phyloP scores from a whole-genome alignment of 2,113 vertebrate genomes.

The Thamnophis sirtalis region DNA sequence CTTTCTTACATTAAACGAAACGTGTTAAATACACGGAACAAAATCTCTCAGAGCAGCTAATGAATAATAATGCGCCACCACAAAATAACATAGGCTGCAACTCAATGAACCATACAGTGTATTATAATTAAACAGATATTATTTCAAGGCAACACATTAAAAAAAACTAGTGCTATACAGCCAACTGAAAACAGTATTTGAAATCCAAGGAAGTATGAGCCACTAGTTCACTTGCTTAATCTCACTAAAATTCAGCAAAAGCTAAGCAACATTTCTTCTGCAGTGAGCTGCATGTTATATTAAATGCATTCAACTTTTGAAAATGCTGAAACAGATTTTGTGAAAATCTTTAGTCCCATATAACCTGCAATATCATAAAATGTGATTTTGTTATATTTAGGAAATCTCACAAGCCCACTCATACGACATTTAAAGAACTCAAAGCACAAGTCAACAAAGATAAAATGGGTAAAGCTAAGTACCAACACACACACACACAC shows the following conservation, averaged over 20 bases:
- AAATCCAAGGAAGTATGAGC: not conserved
- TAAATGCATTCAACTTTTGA: not conserved
- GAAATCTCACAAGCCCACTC: not conserved
- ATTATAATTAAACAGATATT: not conserved
- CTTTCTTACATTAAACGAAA: not conserved
- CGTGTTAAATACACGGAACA: not conserved
- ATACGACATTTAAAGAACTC: not conserved
- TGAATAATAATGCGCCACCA: not conserved
- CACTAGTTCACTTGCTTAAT: not conserved
- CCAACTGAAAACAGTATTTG: not conserved
- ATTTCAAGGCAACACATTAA: slow-evolving; percentile 2
- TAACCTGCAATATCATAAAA: not conserved
- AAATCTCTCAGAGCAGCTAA: not conserved
- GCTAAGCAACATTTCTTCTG: not conserved
- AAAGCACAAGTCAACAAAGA: not conserved
- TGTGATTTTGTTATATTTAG: slow-evolving; percentile 4
- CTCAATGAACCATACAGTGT: not conserved
- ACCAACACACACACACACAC: not conserved
- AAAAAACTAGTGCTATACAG: slow-evolving; percentile 7
- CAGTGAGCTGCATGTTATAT: not conserved
- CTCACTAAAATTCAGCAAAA: not conserved
- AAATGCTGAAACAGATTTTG: not conserved
- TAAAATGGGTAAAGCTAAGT: not conserved
- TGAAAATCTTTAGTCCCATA: not conserved
- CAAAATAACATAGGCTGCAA: not conserved